These are phyloP conservation scores for Dipus sagitta DNA, from an alignment of 2,797 vertebrate species.

Conservation along the genomic window DNA sequence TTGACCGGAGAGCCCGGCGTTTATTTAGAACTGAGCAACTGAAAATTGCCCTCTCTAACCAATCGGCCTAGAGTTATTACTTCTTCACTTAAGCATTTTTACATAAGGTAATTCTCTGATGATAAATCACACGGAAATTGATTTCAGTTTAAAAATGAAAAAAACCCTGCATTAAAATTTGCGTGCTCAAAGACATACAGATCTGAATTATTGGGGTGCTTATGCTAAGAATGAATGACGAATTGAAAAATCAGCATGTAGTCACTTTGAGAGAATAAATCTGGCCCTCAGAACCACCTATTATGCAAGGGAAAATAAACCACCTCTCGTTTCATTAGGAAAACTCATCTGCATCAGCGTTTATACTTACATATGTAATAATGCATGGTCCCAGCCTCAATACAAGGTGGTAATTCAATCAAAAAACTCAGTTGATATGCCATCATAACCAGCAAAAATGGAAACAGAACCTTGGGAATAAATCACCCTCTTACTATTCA, in stretches of 20 bases:
- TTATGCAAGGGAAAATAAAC: constrained; percentile 79
- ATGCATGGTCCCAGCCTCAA: constrained; percentile 80
- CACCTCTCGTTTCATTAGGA: constrained; percentile 82
- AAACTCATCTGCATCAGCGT: constrained; percentile 81
- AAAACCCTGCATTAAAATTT: constrained; percentile 65
- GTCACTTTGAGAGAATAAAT: constrained; percentile 78
- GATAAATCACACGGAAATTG: constrained; percentile 79
- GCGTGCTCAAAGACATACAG: constrained; percentile 64
- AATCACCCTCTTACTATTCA: constrained; percentile 78
- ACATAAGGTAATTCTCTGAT: constrained; percentile 70
- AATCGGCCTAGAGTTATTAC: constrained; percentile 63
- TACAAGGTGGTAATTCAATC: constrained; percentile 82
- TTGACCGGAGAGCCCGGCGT: constrained; percentile 45
- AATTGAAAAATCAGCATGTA: constrained; percentile 79
- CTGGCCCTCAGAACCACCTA: constrained; percentile 65
- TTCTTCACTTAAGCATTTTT: constrained; percentile 71
- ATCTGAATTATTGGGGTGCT: constrained; percentile 76
- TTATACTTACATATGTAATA: constrained; percentile 84
- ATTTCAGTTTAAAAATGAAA: constrained; percentile 74
- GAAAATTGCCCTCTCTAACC: constrained; percentile 62
- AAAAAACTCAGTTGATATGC: constrained; percentile 79
- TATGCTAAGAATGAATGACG: constrained; percentile 73
- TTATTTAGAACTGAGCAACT: constrained; percentile 75
- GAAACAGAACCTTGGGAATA: constrained; percentile 76
- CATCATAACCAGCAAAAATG: constrained; percentile 80